A percentile compares a stretch with the other conserved stretches of the same genome.
These are phyloP conservation scores for Zaprionus camerounensis DNA, from an alignment of 1,140 invertebrate genomes.

Conservation along the genomic window DNA sequence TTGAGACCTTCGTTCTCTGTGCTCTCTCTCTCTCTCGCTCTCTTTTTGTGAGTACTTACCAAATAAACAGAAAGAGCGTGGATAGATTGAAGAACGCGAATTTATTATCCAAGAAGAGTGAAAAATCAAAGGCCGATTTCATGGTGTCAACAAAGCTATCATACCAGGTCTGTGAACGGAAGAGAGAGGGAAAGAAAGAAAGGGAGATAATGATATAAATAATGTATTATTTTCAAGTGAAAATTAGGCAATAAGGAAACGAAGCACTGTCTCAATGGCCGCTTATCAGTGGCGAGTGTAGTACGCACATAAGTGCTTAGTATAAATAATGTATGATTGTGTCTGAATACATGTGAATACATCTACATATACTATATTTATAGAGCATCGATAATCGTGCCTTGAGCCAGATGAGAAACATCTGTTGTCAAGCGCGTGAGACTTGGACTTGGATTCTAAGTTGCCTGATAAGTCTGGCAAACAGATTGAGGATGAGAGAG, in stretches of 20 bases:
- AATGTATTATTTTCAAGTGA: constrained; percentile 6
- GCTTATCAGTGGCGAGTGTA: constrained; percentile 28
- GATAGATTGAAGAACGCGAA: constrained; percentile 93
- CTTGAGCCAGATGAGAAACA: constrained; percentile 37
- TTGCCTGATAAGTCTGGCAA: constrained; percentile 26
- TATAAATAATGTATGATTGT: constrained; percentile 6
- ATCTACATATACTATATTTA: constrained; percentile 22
- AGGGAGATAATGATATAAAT: constrained; percentile 9
- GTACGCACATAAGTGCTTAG: constrained; percentile 7
- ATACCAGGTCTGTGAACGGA: constrained; percentile 90
- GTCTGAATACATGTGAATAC: constrained; percentile 1
- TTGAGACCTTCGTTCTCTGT: constrained; percentile 20
- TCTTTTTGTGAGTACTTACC: constrained; percentile 84
- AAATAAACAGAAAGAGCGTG: constrained; percentile 93
- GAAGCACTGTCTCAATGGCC: constrained; percentile 30
- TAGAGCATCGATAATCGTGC: constrained; percentile 37
- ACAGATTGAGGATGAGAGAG: constrained; percentile 2
- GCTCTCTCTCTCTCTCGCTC: neutral
- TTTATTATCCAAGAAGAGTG: constrained; percentile 91
- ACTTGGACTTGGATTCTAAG: constrained; percentile 43
- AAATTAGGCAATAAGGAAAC: constrained; percentile 52
- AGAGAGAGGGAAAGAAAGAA: constrained; percentile 40
- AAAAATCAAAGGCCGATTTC: constrained; percentile 90
- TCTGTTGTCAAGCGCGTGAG: constrained; percentile 56
- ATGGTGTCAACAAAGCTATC: constrained; percentile 89